Conservation (phyloP, 2,888 invertebrate species). For the Conops quadrifasciatus region DNA sequence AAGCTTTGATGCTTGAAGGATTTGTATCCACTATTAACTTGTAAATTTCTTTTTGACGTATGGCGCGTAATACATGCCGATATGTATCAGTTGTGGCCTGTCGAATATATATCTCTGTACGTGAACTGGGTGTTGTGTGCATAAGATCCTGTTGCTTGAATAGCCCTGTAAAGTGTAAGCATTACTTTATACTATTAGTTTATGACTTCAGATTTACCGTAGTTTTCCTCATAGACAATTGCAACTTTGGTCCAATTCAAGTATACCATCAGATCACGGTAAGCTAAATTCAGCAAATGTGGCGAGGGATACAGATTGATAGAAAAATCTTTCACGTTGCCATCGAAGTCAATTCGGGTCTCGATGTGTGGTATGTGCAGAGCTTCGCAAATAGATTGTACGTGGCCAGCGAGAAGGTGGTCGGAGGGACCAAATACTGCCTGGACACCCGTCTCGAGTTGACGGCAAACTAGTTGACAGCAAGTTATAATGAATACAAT, state of each 20-base stretch:
- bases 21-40: constrained; percentile 90
- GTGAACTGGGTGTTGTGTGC: constrained; percentile 69
- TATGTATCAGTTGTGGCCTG: constrained; percentile 76
- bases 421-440: constrained; percentile 78
- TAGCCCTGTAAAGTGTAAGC: constrained; percentile 68
- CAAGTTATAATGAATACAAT: not conserved
- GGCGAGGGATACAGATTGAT: constrained; percentile 90
- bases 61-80: constrained; percentile 71
- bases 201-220: constrained; percentile 73
- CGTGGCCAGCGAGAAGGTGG: constrained; percentile 80
- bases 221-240: constrained; percentile 92
- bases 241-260: constrained; percentile 94
- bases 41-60: constrained; percentile 86
- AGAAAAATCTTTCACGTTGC: constrained; percentile 72
- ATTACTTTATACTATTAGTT: not conserved
- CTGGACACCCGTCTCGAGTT: constrained; percentile 85
- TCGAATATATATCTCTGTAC: constrained; percentile 80
- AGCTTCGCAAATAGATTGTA: constrained; percentile 88
- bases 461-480: constrained; percentile 54
- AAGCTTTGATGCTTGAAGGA: constrained; percentile 79
- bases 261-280: constrained; percentile 85
- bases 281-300: constrained; percentile 81
- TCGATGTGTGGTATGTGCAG: constrained; percentile 91
- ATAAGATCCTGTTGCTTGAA: constrained; percentile 87
- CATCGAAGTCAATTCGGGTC: constrained; percentile 74